Conservation (phyloP, 2,113 vertebrate genomes). For the Scytalopus superciliaris region DNA sequence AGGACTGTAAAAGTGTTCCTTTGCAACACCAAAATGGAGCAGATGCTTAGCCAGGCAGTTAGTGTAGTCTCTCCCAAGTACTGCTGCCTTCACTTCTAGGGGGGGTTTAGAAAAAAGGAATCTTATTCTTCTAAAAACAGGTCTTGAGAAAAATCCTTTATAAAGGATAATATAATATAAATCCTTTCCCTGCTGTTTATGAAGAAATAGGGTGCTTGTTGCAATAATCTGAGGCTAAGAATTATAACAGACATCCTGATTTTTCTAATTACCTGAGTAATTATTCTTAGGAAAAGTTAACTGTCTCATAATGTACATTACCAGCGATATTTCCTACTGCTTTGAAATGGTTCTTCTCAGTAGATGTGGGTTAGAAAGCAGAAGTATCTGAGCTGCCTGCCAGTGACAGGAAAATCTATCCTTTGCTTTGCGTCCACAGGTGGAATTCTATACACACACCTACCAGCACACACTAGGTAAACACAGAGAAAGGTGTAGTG, state of each 20-base stretch:
- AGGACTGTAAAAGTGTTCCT: not conserved
- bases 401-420: not conserved
- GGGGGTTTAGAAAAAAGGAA: not conserved
- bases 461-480: not conserved
- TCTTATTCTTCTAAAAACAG: not conserved
- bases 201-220: not conserved
- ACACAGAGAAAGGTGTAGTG: not conserved
- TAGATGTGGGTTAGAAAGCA: not conserved
- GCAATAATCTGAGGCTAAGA: not conserved
- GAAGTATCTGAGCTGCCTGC: not conserved
- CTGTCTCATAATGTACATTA: not conserved
- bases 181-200: not conserved
- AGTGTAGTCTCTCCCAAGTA: not conserved
- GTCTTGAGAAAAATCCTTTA: not conserved
- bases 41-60: not conserved
- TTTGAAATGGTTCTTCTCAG: not conserved
- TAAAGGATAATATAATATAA: not conserved
- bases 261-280: not conserved
- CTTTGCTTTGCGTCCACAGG: not conserved
- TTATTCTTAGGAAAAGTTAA: not conserved
- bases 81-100: not conserved
- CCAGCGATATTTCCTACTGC: not conserved
- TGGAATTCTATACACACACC: not conserved
- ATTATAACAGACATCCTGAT: not conserved
- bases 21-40: not conserved